Percentiles rank a stretch among this genome's conserved stretches.
These are phyloP conservation scores for Pterobdella sp. DNA, from an alignment of 2,888 invertebrate genomes.

Conservation along the genomic window DNA sequence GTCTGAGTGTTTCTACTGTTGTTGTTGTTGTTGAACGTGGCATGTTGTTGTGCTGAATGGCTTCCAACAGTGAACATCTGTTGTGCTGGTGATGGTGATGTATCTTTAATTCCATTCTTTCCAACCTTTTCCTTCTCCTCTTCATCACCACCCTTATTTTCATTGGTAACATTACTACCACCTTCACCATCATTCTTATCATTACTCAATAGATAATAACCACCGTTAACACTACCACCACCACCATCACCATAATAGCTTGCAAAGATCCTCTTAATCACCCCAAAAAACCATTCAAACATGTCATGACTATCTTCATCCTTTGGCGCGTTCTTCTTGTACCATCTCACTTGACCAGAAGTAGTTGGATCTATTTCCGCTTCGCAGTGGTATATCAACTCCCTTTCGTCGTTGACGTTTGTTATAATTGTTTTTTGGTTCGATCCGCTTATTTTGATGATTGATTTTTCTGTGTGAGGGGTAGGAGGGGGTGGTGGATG, in stretches of 20 bases:
- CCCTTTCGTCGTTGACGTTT: background rate
- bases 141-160: slow-evolving; percentile 15
- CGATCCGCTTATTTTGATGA: background rate
- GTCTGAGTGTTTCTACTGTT: background rate
- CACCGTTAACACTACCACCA: background rate
- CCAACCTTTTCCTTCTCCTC: background rate
- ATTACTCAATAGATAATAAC: background rate
- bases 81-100: background rate
- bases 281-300: too few species aligned
- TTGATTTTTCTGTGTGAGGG: background rate
- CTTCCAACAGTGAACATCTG: too few species aligned
- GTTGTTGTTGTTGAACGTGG: background rate
- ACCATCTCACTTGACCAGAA: background rate
- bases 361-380: background rate
- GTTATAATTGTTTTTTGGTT: background rate
- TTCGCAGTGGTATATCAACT: background rate
- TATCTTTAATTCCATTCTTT: slow-evolving; percentile 15
- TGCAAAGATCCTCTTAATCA: too few species aligned
- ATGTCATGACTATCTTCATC: too few species aligned
- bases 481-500: background rate
- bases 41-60: background rate
- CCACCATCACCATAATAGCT: background rate
- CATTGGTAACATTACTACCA: background rate
- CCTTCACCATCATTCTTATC: background rate
- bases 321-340: background rate